Percentiles rank a stretch among this genome's conserved stretches.
Conservation (phyloP, 2,888 invertebrate genomes). For the Strigamia maritima region DNA sequence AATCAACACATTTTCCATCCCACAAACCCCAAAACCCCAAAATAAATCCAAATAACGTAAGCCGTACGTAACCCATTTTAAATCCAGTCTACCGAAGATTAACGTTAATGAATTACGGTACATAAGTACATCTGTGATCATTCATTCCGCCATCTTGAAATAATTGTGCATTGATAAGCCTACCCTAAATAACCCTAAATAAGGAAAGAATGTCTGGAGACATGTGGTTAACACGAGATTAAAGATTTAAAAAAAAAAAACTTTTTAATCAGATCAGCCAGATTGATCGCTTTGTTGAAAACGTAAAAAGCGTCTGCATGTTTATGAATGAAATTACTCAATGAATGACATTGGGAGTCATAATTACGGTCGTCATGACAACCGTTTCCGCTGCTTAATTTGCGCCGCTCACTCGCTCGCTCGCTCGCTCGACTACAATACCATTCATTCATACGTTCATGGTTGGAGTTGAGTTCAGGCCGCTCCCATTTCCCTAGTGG, state of each 20-base stretch:
- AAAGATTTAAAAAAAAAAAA: background rate
- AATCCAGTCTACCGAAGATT: no score
- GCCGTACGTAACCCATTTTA: no score
- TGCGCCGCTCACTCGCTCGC: constrained; percentile 32
- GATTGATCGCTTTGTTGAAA: background rate
- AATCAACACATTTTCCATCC: background rate
- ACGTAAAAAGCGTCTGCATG: background rate
- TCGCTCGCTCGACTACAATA: constrained; percentile 34
- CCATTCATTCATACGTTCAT: constrained; percentile 33
- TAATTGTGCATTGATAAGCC: no score
- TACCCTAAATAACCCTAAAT: no score
- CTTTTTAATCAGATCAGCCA: no score
- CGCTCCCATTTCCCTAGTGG: constrained; percentile 27
- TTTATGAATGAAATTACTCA: constrained; percentile 36
- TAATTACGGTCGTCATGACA: constrained; percentile 37
- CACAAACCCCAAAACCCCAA: background rate
- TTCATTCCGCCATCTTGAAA: no score
- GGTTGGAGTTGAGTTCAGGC: background rate
- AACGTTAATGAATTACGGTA: no score
- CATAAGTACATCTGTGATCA: no score
- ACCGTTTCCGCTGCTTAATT: constrained; percentile 39
- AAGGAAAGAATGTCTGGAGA: no score
- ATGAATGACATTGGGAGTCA: constrained; percentile 37
- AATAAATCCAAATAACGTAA: background rate
- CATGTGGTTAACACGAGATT: no score